Conservation (phyloP, 2,113 vertebrate species). For the Tinamus guttatus region DNA sequence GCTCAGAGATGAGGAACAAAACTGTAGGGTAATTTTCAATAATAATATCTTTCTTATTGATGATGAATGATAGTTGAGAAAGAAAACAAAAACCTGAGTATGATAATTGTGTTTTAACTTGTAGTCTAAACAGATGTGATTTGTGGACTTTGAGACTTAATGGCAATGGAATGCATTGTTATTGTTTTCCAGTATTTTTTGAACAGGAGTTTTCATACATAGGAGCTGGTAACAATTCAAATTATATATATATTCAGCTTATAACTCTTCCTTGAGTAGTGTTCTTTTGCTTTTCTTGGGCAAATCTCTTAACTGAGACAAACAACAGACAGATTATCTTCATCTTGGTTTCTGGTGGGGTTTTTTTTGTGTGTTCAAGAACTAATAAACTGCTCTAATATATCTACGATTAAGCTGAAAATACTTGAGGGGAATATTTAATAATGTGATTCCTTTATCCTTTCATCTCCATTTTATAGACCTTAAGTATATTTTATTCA, state of each 20-base stretch:
- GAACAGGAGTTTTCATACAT: background rate
- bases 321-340: background rate
- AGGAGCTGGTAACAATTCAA: background rate
- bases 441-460: background rate
- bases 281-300: background rate
- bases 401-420: background rate
- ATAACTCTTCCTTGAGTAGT: background rate
- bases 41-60: conserved; percentile 38
- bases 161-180: conserved; percentile 23
- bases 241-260: background rate
- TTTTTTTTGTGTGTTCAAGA: background rate
- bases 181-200: conserved; percentile 35
- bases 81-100: conserved; percentile 55
- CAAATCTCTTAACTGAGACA: background rate
- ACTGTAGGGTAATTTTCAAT: conserved; percentile 42
- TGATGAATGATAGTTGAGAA: conserved; percentile 59
- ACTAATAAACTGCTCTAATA: background rate
- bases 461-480: background rate
- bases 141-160: conserved; percentile 16
- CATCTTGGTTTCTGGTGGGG: background rate
- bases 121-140: conserved; percentile 51
- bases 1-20: conserved; percentile 11
- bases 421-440: background rate
- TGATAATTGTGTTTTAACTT: conserved; percentile 57
- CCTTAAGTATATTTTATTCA: background rate